These are phyloP conservation scores for Drosophila tristis DNA, from an alignment of 1,140 invertebrate species.

Conservation along the genomic window DNA sequence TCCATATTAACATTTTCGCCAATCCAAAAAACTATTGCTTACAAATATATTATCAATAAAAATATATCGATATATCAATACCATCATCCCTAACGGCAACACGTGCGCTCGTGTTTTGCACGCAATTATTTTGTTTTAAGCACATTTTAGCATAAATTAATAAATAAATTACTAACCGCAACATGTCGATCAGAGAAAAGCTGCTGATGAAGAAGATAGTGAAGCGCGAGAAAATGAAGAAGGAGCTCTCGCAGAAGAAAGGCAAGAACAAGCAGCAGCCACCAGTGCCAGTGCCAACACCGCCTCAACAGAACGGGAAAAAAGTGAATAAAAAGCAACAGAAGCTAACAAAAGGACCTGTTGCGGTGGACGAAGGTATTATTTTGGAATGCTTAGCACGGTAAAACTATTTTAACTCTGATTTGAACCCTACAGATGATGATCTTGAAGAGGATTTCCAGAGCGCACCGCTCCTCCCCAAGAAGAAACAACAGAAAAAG, in stretches of 20 bases:
- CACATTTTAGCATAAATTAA: too few species aligned
- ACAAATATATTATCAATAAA: too few species aligned
- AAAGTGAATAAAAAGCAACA: conserved; percentile 35
- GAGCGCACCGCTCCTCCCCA: conserved; percentile 43
- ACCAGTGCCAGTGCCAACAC: background rate
- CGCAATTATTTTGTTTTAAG: too few species aligned
- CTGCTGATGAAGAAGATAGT: conserved; percentile 91
- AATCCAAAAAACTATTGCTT: too few species aligned
- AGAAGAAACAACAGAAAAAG: conserved; percentile 53
- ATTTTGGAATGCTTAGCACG: too few species aligned
- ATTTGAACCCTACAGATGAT: background rate
- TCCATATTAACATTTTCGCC: too few species aligned
- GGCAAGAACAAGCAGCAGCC: conserved; percentile 49
- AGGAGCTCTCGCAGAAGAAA: conserved; percentile 86
- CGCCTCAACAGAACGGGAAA: conserved; percentile 40
- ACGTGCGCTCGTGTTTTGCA: too few species aligned
- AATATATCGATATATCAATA: too few species aligned
- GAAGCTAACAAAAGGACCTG: conserved; percentile 21
- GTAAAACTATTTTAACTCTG: background rate
- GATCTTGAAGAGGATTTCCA: conserved; percentile 65
- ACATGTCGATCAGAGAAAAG: conserved; percentile 91
- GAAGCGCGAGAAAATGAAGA: conserved; percentile 90
- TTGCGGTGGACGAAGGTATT: conserved; percentile 45
- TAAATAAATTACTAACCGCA: conserved; percentile 10
- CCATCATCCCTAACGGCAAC: too few species aligned